Evolutionary conservation across 53 echinoderm and acorn worm species (phyloP).

Genomic region (Antedon mediterranea): DNA sequence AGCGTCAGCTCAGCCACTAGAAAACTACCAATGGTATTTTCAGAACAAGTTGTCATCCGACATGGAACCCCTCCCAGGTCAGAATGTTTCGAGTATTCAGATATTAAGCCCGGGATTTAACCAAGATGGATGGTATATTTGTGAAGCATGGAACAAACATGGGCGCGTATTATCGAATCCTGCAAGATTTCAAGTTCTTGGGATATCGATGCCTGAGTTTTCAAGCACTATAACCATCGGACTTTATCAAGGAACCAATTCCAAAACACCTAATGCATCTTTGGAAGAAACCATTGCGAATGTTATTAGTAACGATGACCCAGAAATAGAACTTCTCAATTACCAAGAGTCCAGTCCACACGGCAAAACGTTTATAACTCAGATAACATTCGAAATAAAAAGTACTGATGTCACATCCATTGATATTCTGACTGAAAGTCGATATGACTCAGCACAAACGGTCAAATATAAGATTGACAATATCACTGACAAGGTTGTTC

Average conservation of each 20-base stretch:
- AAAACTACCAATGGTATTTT: neutral
- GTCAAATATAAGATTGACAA: neutral
- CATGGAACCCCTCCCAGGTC: neutral
- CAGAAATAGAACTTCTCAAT: neutral
- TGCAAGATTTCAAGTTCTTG: neutral
- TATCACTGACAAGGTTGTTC: neutral
- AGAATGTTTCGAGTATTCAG: neutral
- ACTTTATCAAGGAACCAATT: neutral
- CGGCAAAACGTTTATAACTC: neutral
- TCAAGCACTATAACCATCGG: neutral
- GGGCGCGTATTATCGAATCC: neutral
- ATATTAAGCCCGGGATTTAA: neutral
- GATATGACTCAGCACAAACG: neutral
- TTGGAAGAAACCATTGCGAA: neutral
- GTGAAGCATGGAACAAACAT: neutral
- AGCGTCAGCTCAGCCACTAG: neutral
- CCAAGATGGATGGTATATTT: neutral
- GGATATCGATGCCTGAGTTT: neutral
- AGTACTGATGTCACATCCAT: neutral
- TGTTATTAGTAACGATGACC: neutral
- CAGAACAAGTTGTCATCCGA: neutral
- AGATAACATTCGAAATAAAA: neutral
- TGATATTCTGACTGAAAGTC: neutral
- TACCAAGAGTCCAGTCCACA: neutral
- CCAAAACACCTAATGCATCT: neutral